A percentile compares a stretch with the other conserved stretches of the same genome.
These are phyloP conservation scores for Bergia puertoricense DNA, from an alignment of 92 coral and sea anemone species.

Conservation along the genomic window DNA sequence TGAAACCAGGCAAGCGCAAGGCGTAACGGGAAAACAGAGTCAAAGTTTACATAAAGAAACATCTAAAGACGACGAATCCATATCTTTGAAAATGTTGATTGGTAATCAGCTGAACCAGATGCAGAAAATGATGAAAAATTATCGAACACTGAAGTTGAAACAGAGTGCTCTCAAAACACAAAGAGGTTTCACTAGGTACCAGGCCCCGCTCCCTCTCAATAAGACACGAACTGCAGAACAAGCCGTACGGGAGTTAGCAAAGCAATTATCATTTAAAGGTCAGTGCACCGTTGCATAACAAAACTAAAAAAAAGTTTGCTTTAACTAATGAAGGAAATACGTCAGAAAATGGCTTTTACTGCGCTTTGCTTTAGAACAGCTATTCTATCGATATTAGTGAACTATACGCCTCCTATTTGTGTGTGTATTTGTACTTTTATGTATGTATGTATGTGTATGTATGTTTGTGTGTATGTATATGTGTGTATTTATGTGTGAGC, in stretches of 20 bases:
- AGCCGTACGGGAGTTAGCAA: not conserved
- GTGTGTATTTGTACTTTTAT: no score
- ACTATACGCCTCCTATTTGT: no score
- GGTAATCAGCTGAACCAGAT: conserved; percentile 32
- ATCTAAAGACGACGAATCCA: not conserved
- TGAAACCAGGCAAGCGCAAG: not conserved
- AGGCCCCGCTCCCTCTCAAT: conserved; percentile 5
- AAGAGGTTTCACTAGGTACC: conserved; percentile 24
- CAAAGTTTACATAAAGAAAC: not conserved
- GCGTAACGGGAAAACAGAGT: not conserved
- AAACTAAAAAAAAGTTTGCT: no score
- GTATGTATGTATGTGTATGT: no score
- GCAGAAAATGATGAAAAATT: conserved; percentile 31
- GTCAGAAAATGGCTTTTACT: not conserved
- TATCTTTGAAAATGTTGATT: conserved; percentile 23
- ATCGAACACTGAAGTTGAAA: conserved; percentile 7
- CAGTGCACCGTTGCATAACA: not conserved
- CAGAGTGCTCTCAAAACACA: conserved; percentile 35
- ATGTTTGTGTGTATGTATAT: no score
- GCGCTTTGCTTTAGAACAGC: not conserved
- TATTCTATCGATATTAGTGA: no score
- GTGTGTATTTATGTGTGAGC: no score
- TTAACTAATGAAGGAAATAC: not conserved
- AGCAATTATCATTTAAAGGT: not conserved
- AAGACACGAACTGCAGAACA: not conserved